These are phyloP conservation scores for Baccha elongata DNA, from an alignment of 2,888 invertebrate genomes.

Conservation along the genomic window DNA sequence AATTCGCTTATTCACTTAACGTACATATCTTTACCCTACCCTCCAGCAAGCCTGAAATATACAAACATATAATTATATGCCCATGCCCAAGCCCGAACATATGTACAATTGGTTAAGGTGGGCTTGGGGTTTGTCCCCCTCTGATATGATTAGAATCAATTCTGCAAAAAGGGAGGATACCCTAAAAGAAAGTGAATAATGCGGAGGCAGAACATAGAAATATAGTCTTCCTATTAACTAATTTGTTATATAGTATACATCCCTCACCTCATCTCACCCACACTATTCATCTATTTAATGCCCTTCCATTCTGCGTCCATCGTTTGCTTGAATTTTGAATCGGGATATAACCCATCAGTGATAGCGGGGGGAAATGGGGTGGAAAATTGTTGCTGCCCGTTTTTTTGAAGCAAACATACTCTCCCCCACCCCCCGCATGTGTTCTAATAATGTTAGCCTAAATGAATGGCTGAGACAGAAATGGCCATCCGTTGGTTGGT, in stretches of 20 bases:
- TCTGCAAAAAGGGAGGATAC: conserved; percentile 56
- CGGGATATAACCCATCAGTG: not conserved
- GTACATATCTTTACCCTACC: conserved; percentile 21
- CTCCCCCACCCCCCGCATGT: conserved; percentile 5
- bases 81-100: conserved; percentile 24
- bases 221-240: conserved; percentile 58
- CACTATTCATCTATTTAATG: not conserved
- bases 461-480: conserved; percentile 17
- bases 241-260: conserved; percentile 61
- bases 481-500: conserved; percentile 28
- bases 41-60: not conserved
- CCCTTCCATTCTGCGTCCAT: not conserved
- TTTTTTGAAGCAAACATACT: conserved; percentile 29
- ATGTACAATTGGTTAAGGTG: conserved; percentile 50
- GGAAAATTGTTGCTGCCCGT: conserved; percentile 60
- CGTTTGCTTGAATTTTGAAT: conserved; percentile 25
- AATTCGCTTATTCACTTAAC: conserved; percentile 11
- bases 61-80: conserved; percentile 37
- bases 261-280: conserved; percentile 7
- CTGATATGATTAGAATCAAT: conserved; percentile 7
- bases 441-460: conserved; percentile 22
- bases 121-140: conserved; percentile 16
- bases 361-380: conserved; percentile 49
- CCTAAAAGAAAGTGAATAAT: conserved; percentile 49
- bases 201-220: conserved; percentile 29